phyloP scores from a whole-genome alignment of 2,888 invertebrate species.

The Schizaphis graminum region DNA sequence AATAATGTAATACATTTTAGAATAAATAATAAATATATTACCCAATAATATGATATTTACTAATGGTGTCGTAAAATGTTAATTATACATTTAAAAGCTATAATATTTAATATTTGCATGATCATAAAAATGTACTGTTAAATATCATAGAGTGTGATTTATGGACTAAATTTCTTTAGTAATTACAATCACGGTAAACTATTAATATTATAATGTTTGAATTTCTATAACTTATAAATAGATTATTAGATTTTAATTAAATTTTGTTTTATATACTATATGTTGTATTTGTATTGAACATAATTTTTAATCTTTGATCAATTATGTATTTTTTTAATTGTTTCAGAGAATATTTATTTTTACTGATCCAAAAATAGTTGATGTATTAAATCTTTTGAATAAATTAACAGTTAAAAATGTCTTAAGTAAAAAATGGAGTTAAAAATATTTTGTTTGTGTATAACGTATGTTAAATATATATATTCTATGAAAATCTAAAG shows the following conservation, averaged over 20 bases:
- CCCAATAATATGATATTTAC: not conserved
- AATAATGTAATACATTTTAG: not conserved
- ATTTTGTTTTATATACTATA: not conserved
- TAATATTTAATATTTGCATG: conserved; percentile 17
- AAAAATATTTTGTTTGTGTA: not conserved
- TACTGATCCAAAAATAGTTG: not conserved
- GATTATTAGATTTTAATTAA: not conserved
- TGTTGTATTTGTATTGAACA: not conserved
- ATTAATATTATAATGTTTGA: not conserved
- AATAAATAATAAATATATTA: not conserved
- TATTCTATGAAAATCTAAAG: not conserved
- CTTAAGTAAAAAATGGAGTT: not conserved
- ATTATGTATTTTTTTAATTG: not conserved
- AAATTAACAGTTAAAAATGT: not conserved
- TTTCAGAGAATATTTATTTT: not conserved
- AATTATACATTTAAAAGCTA: not conserved
- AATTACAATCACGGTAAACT: not conserved
- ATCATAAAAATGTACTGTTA: not conserved
- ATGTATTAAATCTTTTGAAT: not conserved
- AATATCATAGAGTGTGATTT: conserved; percentile 3
- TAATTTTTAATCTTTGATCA: not conserved
- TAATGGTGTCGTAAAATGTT: not conserved
- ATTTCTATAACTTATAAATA: not conserved
- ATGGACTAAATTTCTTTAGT: conserved; percentile 3
- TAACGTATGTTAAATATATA: no score